Percentiles rank a stretch among this genome's conserved stretches.
Evolutionary conservation across 2,113 vertebrate species (phyloP).

Genomic region (Tamias sibiricus): DNA sequence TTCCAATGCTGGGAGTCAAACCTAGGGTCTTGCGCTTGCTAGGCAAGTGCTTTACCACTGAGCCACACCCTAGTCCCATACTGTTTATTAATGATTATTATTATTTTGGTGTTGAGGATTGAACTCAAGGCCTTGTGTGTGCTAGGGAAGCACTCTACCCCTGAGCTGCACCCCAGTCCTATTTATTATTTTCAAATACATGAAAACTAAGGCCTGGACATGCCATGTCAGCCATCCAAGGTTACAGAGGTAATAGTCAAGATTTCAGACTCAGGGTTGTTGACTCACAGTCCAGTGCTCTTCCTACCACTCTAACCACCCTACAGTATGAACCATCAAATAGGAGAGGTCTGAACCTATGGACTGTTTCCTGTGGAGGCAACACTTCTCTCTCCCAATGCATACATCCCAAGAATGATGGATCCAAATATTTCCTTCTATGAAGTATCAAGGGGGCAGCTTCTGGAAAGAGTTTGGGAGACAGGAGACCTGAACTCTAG

Average conservation of each 20-base stretch:
- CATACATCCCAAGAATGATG: background rate
- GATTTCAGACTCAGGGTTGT: background rate
- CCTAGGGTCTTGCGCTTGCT: background rate
- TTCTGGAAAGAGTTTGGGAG: background rate
- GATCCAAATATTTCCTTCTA: background rate
- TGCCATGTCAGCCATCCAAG: background rate
- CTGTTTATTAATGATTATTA: background rate
- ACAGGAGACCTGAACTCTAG: background rate
- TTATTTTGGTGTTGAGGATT: background rate
- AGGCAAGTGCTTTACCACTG: background rate
- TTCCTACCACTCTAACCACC: background rate
- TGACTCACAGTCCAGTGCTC: background rate
- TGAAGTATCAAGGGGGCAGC: background rate
- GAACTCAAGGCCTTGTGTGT: background rate
- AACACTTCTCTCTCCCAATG: background rate
- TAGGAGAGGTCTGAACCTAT: background rate
- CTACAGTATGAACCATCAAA: background rate
- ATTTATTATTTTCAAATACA: background rate
- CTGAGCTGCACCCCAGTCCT: background rate
- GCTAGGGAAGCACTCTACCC: background rate
- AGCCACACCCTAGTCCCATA: background rate
- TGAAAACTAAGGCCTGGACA: background rate
- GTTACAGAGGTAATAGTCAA: background rate
- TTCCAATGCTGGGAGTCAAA: background rate
- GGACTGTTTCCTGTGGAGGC: background rate